Conservation (phyloP, 2,888 invertebrate species). For the Apamea crenata region DNA sequence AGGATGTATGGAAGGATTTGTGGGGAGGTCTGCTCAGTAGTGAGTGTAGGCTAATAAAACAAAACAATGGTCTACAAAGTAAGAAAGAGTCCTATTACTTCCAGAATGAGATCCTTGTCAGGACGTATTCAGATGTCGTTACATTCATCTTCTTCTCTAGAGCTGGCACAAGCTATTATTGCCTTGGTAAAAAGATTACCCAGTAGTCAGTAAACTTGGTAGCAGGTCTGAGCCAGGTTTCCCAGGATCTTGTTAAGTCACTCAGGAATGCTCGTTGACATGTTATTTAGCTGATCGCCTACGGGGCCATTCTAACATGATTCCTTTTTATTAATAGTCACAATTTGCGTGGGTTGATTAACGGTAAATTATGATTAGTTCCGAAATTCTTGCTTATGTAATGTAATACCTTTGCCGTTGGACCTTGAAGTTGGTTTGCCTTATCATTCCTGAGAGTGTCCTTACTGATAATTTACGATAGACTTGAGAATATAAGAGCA, state of each 20-base stretch:
- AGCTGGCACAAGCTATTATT: background rate
- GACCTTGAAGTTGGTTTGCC: conserved; percentile 4
- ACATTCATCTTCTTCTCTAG: background rate
- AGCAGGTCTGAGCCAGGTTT: conserved; percentile 2
- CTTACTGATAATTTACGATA: background rate
- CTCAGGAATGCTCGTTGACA: conserved; percentile 11
- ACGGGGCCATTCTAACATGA: conserved; percentile 28
- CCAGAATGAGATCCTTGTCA: background rate
- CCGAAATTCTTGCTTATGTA: conserved; percentile 43
- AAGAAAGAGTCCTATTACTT: background rate
- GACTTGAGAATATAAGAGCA: background rate
- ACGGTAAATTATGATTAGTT: conserved; percentile 52
- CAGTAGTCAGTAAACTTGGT: background rate
- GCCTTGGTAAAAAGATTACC: background rate
- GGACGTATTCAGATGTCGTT: background rate
- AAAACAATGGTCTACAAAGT: background rate
- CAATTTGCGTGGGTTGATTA: conserved; percentile 44
- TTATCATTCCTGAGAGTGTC: background rate
- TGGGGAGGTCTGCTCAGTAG: no score
- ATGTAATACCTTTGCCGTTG: conserved; percentile 18
- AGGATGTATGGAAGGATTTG: no score
- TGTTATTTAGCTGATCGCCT: conserved; percentile 35
- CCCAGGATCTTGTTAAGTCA: background rate
- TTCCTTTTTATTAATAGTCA: conserved; percentile 52
- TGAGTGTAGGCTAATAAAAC: no score